These are phyloP conservation scores for Ceratosolen fusciceps DNA, from an alignment of 1,140 invertebrate genomes.

Conservation along the genomic window DNA sequence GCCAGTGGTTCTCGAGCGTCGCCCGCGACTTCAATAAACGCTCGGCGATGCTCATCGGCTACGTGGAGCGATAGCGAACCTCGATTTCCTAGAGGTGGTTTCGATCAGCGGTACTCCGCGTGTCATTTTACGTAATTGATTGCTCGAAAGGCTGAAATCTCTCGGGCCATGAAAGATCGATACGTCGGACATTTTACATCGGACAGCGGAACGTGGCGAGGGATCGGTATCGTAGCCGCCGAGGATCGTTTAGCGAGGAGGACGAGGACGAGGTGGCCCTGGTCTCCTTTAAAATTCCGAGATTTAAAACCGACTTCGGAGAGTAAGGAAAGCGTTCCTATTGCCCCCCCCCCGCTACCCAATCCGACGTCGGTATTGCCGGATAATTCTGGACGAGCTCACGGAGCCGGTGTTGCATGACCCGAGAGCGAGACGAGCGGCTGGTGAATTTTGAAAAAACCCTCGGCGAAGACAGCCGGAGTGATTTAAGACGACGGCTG, in stretches of 20 bases:
- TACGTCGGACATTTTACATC: too few relatives aligned
- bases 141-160: background rate
- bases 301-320: too few relatives aligned
- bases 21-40: constrained; percentile 6
- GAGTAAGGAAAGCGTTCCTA: too few relatives aligned
- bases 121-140: background rate
- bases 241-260: too few relatives aligned
- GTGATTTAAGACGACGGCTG: constrained; percentile 28
- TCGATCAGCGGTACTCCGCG: background rate
- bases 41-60: background rate
- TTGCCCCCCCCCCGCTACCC: too few relatives aligned
- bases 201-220: too few relatives aligned
- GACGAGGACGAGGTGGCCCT: too few relatives aligned
- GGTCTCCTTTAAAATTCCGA: too few relatives aligned
- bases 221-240: too few relatives aligned
- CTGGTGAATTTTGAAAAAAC: background rate
- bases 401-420: too few relatives aligned
- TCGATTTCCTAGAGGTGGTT: background rate
- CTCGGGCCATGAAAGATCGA: background rate
- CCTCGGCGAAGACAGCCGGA: background rate
- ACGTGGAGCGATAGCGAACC: background rate
- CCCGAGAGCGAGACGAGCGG: background rate
- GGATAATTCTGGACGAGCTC: too few relatives aligned
- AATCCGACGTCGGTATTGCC: too few relatives aligned
- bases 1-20: constrained; percentile 60